A percentile compares a stretch with the other conserved stretches of the same genome.
Conservation (phyloP, 2,888 invertebrate species). For the Sesia apiformis region DNA sequence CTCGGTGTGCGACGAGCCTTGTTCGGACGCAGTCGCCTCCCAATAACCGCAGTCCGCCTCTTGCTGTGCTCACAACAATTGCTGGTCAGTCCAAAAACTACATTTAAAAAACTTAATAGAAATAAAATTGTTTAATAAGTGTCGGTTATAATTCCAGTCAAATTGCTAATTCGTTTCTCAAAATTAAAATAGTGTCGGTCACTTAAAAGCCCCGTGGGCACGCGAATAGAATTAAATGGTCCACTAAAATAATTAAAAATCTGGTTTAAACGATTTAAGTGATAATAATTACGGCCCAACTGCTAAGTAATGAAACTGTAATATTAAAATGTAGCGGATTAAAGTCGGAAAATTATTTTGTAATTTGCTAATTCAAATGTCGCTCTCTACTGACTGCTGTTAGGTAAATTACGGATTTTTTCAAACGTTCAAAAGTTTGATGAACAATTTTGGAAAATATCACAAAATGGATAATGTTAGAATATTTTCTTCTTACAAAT, state of each 20-base stretch:
- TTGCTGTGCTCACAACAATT: too few species aligned
- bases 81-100: too few species aligned
- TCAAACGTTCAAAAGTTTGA: too few species aligned
- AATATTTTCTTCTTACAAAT: too few species aligned
- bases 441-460: too few species aligned
- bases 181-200: slow-evolving; percentile 28
- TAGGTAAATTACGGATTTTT: too few species aligned
- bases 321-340: slow-evolving; percentile 6
- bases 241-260: slow-evolving; percentile 33
- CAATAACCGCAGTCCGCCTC: too few species aligned
- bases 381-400: too few species aligned
- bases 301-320: slow-evolving; percentile 35
- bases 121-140: too few species aligned
- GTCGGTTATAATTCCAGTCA: slow-evolving; percentile 14
- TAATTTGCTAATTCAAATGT: not conserved
- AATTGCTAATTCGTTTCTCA: slow-evolving; percentile 29
- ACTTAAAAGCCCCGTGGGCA: not conserved
- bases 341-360: not conserved
- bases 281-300: slow-evolving; percentile 28
- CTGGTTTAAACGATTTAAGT: slow-evolving; percentile 26
- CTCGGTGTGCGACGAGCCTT: slow-evolving; percentile 29
- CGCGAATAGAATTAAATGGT: not conserved
- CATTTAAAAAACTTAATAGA: too few species aligned
- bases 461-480: too few species aligned
- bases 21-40: not conserved